Base-by-base conservation (phyloP, 2,113 vertebrate species). In the Nycticorax nycticorax region DNA sequence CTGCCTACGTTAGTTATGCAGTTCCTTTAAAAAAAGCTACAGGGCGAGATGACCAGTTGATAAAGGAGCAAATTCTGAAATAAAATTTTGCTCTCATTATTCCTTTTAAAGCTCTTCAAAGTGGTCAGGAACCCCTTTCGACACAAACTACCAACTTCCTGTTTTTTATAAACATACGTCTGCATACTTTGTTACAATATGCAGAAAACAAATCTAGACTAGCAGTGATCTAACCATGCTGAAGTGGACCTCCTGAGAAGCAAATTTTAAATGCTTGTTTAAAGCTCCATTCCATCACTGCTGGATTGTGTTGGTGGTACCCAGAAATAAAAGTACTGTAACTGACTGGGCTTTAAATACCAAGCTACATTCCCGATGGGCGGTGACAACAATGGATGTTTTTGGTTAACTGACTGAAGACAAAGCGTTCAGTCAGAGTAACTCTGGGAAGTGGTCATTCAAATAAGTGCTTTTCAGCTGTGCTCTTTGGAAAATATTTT, bases 101-200 rank as follows among this genome's bases (percentile, higher is more conserved):
- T 19, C 27, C 9, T 68, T 57, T 67, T n/a, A 66, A 56, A 80
- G 17, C 39, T 81, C 57, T 71, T 41, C 24, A 11, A 33, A 80
- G 56, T 32, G 14, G 9, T 23, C 0, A 1, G 35, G 55, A 62
- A 15, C 32, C 28, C 53, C 9, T 56, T 80, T 62, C 0, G 0
- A 68, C 64, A 47, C 14, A 45, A 62, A 39, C 28, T 41, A 48
- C 30, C 23, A 16, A 27, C 27, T 63, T 67, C 16, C 37, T 30
- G 4, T 14, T 50, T 39, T 80, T 50, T n/a, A 37, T 80, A 50
- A 66, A 33, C 6, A 5, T 0, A 28, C 6, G 0, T n/a, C 9
- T 82, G 33, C 30, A n/a, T 52, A 32, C 6, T 74, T 48, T 16
- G 53, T 45, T 63, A 62, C 35, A 7, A 43, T 21, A 35, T 9